phyloP scores from a whole-genome alignment of 2,113 vertebrate species.

The Oceanites oceanicus region DNA sequence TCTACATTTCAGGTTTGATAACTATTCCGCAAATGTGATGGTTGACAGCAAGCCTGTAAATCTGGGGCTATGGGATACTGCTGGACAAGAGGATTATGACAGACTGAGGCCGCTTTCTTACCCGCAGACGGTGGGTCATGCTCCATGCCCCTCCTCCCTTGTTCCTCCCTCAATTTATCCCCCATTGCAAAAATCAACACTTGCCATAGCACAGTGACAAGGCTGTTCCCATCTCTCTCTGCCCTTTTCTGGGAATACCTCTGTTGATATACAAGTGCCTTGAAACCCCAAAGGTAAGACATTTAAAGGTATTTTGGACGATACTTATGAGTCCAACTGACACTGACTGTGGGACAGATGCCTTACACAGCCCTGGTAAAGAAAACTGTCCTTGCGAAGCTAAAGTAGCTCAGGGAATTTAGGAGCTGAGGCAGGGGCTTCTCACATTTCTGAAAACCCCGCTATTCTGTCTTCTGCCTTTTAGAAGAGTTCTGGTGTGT shows the following conservation, averaged over 20 bases:
- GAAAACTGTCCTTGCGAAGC: background rate
- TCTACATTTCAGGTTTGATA: conserved; percentile 77
- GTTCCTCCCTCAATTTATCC: background rate
- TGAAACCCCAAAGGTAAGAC: background rate
- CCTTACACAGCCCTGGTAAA: background rate
- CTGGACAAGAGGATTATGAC: conserved; percentile 90
- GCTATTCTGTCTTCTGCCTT: background rate
- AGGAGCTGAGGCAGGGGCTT: background rate
- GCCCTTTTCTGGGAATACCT: background rate
- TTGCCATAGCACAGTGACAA: background rate
- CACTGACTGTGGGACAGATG: background rate
- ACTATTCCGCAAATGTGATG: conserved; percentile 86
- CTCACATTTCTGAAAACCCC: background rate
- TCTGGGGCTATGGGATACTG: conserved; percentile 86
- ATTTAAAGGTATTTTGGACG: background rate
- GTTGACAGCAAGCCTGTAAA: conserved; percentile 87
- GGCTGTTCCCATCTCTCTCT: background rate
- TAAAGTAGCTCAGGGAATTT: background rate
- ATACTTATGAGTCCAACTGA: background rate
- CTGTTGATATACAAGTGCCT: background rate
- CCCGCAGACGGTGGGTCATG: conserved; percentile 77
- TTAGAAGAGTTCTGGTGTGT: background rate
- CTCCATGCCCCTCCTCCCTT: background rate
- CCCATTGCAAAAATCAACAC: background rate
- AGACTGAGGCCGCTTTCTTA: conserved; percentile 84